A percentile compares a stretch with the other conserved stretches of the same genome.
Conservation (phyloP, 2,797 vertebrate species). For the Rhinella marina region DNA sequence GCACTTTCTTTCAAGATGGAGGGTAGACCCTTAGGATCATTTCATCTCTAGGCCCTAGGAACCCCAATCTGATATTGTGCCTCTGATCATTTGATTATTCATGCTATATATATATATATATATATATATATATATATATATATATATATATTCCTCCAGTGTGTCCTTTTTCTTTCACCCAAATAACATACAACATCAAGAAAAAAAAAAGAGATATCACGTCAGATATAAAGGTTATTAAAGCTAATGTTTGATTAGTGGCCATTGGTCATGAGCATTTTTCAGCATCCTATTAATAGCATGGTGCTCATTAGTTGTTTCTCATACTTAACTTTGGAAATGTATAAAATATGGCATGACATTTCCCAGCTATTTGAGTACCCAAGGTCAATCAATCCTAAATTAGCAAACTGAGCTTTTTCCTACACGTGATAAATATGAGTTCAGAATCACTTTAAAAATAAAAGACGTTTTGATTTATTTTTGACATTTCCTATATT, state of each 20-base stretch:
- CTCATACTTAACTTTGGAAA: conserved; percentile 25
- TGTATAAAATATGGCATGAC: conserved; percentile 19
- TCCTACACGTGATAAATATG: conserved; percentile 42
- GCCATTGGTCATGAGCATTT: background rate
- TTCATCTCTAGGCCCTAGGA: background rate
- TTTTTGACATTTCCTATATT: conserved; percentile 60
- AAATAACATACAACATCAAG: background rate
- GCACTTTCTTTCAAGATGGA: background rate
- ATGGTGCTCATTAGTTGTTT: background rate
- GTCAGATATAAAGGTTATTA: conserved; percentile 1
- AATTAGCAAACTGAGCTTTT: conserved; percentile 21
- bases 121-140: no score
- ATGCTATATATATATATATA: no score
- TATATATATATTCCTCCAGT: no score
- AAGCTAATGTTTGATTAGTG: background rate
- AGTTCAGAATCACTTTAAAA: conserved; percentile 46
- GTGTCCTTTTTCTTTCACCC: background rate
- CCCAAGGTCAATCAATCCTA: conserved; percentile 21
- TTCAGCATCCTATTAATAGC: conserved; percentile 16
- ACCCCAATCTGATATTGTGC: background rate
- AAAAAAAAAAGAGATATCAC: background rate
- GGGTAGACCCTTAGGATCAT: no score
- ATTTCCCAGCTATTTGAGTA: conserved; percentile 24
- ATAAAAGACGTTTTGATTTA: conserved; percentile 54
- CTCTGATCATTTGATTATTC: background rate